These are phyloP conservation scores for Margarornis squamiger DNA, from an alignment of 2,797 vertebrate genomes.

Conservation along the genomic window DNA sequence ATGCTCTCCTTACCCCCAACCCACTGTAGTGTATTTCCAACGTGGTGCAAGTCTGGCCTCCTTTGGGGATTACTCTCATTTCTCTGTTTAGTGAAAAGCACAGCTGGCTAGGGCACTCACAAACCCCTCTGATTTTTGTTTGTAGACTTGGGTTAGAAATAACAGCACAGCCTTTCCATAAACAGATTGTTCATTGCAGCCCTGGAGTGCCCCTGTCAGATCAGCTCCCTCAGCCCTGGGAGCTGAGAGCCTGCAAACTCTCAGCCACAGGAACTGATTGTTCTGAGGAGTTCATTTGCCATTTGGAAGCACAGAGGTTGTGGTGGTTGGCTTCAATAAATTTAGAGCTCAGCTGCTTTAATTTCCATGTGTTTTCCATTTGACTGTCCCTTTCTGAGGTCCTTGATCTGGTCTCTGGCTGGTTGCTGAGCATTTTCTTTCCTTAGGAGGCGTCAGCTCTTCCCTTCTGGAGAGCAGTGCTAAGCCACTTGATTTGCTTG, in stretches of 20 bases:
- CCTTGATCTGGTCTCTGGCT: too few relatives aligned
- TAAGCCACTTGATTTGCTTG: background rate
- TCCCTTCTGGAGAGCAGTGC: background rate
- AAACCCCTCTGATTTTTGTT: background rate
- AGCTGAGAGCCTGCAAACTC: background rate
- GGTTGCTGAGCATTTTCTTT: background rate
- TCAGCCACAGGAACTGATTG: background rate
- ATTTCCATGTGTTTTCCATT: background rate
- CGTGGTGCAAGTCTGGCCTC: background rate
- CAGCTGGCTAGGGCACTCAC: background rate
- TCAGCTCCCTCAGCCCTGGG: background rate
- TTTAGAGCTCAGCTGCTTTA: background rate
- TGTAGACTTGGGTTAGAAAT: background rate
- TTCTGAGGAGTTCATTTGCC: background rate
- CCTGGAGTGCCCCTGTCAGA: accelerated
- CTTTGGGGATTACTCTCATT: background rate
- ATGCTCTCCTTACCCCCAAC: background rate
- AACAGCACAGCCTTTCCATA: background rate
- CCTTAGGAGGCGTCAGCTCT: background rate
- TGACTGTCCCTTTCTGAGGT: background rate
- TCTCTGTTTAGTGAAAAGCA: background rate
- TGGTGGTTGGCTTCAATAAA: background rate
- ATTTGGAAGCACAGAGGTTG: background rate
- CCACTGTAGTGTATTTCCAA: background rate
- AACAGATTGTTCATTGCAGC: background rate